Evolutionary conservation across 1,140 invertebrate species (phyloP).

Genomic region (Pseudomyrmex sp.): DNA sequence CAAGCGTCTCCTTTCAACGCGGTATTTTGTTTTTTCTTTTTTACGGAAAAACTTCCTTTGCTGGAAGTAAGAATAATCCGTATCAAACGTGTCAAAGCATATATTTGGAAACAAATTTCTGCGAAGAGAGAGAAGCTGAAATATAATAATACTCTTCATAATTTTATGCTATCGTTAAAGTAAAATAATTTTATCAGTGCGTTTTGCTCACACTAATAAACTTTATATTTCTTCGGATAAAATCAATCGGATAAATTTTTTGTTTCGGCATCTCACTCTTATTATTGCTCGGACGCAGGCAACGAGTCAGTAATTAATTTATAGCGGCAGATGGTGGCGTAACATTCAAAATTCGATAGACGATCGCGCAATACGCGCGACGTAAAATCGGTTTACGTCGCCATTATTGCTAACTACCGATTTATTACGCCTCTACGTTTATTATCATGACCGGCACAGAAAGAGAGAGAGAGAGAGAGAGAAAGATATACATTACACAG

Average conservation of each 20-base stretch:
- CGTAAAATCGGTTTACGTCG: not conserved
- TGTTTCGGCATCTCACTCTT: too few species aligned
- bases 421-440: slow-evolving; percentile 42
- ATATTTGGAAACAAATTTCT: too few species aligned
- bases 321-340: not conserved
- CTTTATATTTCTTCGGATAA: slow-evolving; percentile 29
- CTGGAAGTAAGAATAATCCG: too few species aligned
- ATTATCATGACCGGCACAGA: slow-evolving; percentile 6
- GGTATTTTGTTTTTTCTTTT: not conserved
- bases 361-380: not conserved
- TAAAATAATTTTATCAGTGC: not conserved
- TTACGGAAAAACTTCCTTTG: not conserved
- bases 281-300: not conserved
- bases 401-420: slow-evolving; percentile 21
- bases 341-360: slow-evolving; percentile 3
- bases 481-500: not conserved
- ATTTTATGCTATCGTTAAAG: not conserved
- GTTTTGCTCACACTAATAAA: slow-evolving; percentile 52
- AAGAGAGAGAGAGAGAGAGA: too few species aligned
- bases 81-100: too few species aligned
- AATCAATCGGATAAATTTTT: too few species aligned
- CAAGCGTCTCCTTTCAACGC: not conserved
- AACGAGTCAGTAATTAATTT: slow-evolving; percentile 41
- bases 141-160: not conserved
- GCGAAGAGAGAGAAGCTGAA: too few species aligned